phyloP scores from a whole-genome alignment of 1,140 invertebrate genomes.

The Drosophila bipectinata region DNA sequence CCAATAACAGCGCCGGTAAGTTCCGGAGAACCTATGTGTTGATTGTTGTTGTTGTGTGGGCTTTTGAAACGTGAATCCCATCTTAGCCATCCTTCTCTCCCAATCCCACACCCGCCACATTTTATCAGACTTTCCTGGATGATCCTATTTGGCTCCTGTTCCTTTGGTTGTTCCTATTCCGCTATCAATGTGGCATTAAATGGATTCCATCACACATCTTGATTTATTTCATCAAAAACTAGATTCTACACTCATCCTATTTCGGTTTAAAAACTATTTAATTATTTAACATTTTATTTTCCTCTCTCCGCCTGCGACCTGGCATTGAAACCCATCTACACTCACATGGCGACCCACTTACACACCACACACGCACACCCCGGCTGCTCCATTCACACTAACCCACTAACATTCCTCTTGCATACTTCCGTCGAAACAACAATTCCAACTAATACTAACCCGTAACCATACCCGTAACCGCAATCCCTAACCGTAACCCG shows the following conservation, averaged over 20 bases:
- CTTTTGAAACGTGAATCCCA: constrained; percentile 1
- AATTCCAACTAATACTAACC: constrained; percentile 9
- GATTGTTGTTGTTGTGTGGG: constrained; percentile 31
- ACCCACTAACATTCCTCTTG: not conserved
- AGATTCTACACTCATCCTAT: not conserved
- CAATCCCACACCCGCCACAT: not conserved
- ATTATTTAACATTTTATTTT: constrained; percentile 41
- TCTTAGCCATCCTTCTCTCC: not conserved
- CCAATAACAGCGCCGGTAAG: constrained; percentile 55
- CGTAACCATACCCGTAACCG: not conserved
- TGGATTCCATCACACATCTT: no score
- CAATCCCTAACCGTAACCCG: not conserved
- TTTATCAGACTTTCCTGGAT: not conserved
- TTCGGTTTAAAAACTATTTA: constrained; percentile 13
- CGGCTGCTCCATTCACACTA: constrained; percentile 16
- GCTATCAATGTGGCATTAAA: not conserved
- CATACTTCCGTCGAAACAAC: constrained; percentile 16
- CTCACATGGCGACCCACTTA: constrained; percentile 9
- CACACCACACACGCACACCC: constrained; percentile 9
- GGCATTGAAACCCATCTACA: constrained; percentile 6
- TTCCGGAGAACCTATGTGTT: constrained; percentile 30
- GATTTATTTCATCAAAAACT: no score
- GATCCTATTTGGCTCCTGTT: not conserved
- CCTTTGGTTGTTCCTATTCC: constrained; percentile 1
- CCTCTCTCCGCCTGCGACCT: constrained; percentile 18